Percentiles rank a stretch among this genome's conserved stretches.
Conservation (phyloP, 2,113 vertebrate genomes). For the Rhinolophus sinicus region DNA sequence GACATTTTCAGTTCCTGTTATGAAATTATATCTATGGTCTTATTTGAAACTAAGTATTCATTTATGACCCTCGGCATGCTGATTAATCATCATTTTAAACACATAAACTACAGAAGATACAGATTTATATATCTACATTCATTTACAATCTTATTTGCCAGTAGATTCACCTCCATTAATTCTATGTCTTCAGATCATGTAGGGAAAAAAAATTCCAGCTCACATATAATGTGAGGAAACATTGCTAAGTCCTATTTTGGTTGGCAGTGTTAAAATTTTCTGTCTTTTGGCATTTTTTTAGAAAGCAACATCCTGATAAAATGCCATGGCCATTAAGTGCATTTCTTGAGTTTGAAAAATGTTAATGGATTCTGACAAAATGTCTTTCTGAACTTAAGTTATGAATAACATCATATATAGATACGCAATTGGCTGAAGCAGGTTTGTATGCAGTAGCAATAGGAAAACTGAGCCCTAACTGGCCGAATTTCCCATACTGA, state of each 20-base stretch:
- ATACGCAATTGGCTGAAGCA: background rate
- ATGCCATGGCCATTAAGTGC: background rate
- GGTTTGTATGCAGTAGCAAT: background rate
- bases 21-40: background rate
- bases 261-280: slow-evolving; percentile 6
- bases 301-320: slow-evolving; percentile 32
- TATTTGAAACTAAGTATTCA: background rate
- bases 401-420: background rate
- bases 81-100: background rate
- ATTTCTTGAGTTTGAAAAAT: slow-evolving; percentile 46
- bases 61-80: background rate
- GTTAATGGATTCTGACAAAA: slow-evolving; percentile 55
- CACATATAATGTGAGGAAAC: slow-evolving; percentile 28
- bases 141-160: background rate
- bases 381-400: slow-evolving; percentile 10
- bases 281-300: slow-evolving; percentile 15
- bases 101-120: background rate
- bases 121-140: background rate
- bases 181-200: background rate
- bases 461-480: background rate
- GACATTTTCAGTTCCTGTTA: background rate
- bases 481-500: background rate
- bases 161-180: slow-evolving; percentile 14
- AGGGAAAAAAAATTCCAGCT: background rate
- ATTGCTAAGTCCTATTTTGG: background rate